phyloP scores from a whole-genome alignment of 2,888 invertebrate genomes.

The Drosophila fulvimacula region DNA sequence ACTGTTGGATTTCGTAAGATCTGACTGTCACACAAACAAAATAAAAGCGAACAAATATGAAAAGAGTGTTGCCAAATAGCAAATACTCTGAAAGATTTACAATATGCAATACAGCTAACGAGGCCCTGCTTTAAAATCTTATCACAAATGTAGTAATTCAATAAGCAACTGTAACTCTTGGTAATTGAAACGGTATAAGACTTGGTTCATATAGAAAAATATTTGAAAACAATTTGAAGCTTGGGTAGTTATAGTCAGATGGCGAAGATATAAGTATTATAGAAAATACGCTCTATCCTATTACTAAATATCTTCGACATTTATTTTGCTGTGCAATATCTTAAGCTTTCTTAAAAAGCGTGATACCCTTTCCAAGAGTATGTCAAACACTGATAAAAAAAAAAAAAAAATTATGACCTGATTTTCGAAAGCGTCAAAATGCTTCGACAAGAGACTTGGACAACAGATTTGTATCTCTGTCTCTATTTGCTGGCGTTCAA shows the following conservation, averaged over 20 bases:
- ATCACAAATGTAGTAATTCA: background rate
- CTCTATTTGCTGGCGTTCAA: background rate
- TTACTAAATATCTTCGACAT: no score
- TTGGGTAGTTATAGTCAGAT: background rate
- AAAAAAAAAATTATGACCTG: slow-evolving; percentile 18
- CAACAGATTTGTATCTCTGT: slow-evolving; percentile 9
- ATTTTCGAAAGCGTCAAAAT: slow-evolving; percentile 9
- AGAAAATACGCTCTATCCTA: no score
- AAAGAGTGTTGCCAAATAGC: background rate
- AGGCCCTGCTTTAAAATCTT: background rate
- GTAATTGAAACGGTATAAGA: background rate
- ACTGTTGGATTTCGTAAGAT: slow-evolving; percentile 59
- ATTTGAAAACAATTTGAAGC: background rate
- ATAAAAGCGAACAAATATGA: slow-evolving; percentile 2
- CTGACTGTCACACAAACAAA: slow-evolving; percentile 14
- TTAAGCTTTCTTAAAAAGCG: background rate
- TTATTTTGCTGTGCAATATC: background rate
- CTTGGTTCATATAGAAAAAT: no score
- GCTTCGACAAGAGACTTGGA: background rate
- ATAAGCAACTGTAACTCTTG: background rate
- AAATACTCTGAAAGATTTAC: slow-evolving; percentile 12
- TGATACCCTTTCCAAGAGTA: background rate
- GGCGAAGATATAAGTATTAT: no score
- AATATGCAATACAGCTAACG: background rate
- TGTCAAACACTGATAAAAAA: slow-evolving; percentile 14